Base-by-base conservation (phyloP, 2,797 vertebrate species). In the Chiloscyllium punctatum region DNA sequence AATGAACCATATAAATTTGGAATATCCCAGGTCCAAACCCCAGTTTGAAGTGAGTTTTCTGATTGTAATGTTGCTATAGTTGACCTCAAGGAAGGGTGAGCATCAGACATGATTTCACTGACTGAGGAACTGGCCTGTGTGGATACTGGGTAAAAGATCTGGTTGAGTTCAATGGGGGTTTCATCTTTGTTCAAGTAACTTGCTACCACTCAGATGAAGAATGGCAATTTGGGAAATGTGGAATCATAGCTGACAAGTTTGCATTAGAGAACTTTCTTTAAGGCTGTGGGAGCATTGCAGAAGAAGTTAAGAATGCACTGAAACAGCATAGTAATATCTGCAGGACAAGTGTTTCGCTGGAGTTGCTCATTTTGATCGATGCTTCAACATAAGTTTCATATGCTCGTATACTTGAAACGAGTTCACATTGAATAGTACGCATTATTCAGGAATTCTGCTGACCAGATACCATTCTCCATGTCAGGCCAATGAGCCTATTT, bases 91-190 rank as follows among this genome's bases (percentile, higher is more conserved):
- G n/a, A 6, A 62, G 88, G 5, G 57, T 33, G 87, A 53, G 30
- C 16, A 33, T 16, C 13, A 57, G 51, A 9, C 18, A 91, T 68
- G 62, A 53, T 30, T 87, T 23, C 48, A 68, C 18, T n/a, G 9
- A 23, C 62, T 37, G 66, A n/a, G 68, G 62, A 90, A 1, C 18
- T 3, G 87, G 30, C 53, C 87, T 90, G 11, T 62, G 3, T 33
- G 1, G 53, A 66, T 62, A 92, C 11, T 68, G n/a, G 2, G n/a
- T 69, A 21, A 37, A 37, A 68, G n/a, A 37, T 92, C n/a, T 68
- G n/a, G 68, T 92, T 92, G n/a, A 92, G 16, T n/a, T 92, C 33
- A 92, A 66, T 25, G 62, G 90, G 90, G 37, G n/a, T 68, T 68
- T 21, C 37, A n/a, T 69, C 37, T 69, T n/a, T 18, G 87, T 16